Base-by-base conservation (phyloP, 2,888 invertebrate genomes). In the Spilarctia lutea region DNA sequence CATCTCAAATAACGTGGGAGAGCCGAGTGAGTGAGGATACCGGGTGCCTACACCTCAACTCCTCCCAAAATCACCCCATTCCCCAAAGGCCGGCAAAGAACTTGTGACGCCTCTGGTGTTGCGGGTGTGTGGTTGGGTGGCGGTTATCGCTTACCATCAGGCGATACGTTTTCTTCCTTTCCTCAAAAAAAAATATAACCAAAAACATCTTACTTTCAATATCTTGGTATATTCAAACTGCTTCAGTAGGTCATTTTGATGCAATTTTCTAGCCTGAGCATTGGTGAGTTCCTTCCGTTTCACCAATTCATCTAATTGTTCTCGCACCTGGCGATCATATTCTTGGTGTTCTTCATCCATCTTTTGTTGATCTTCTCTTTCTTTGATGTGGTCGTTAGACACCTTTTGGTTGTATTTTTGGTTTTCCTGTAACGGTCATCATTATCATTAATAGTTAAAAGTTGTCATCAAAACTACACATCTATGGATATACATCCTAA, bases 151-250 rank as follows among this genome's bases (percentile, higher is more conserved):
- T n/a, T n/a, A n/a, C n/a, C n/a, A n/a, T n/a, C n/a, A n/a, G n/a
- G n/a, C n/a, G n/a, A n/a, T n/a, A n/a, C n/a, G n/a, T n/a, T n/a
- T n/a, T n/a, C n/a, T n/a, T n/a, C n/a, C n/a, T n/a, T n/a, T n/a
- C n/a, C n/a, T n/a, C n/a, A n/a, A n/a, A n/a, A n/a, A n/a, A n/a
- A n/a, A n/a, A 4, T 35, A 35, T 35, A 35, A 35, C 35, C 35
- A 1, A 39, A 11, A 39, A 39, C 39, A 10, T 39, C 6, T 39
- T 35, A 94, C 95, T 91, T 94, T 94, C 60, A 95, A 83, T n/a
- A 90, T 73, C n/a, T 91, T 90, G 69, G 91, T 94, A 70, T 95
- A 94, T 45, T 92, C 90, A 0, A 94, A 94, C 84, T 95, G 95
- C 0, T 91, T 81, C 8, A 90, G 18, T 56, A 95, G 71, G 4